A percentile compares a stretch with the other conserved stretches of the same genome.
Evolutionary conservation across 2,797 vertebrate genomes (phyloP).

Genomic region (Hydrocynus forskahlii): DNA sequence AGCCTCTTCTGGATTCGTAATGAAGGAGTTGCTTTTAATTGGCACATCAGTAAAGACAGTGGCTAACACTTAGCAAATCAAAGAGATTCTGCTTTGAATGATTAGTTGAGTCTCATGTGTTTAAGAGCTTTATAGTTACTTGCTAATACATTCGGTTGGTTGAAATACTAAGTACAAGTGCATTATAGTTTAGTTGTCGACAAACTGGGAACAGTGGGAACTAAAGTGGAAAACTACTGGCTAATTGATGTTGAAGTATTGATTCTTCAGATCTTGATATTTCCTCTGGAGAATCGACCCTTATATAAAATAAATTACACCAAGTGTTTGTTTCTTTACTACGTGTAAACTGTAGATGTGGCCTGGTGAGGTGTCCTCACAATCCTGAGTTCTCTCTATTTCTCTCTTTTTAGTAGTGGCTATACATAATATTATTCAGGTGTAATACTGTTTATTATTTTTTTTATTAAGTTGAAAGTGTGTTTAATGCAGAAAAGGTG

Average conservation of each 20-base stretch:
- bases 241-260: neutral
- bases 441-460: no score
- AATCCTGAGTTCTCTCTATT: no score
- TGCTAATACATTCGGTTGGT: neutral
- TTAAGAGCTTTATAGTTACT: neutral
- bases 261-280: neutral
- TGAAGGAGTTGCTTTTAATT: constrained; percentile 48
- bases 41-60: neutral
- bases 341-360: no score
- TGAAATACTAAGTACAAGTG: neutral
- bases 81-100: neutral
- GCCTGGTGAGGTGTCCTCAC: no score
- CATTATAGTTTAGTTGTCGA: neutral
- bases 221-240: neutral
- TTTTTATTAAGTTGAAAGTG: no score
- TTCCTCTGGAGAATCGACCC: neutral
- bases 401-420: no score
- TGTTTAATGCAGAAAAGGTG: no score
- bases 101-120: neutral
- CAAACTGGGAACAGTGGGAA: neutral
- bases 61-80: constrained; percentile 10
- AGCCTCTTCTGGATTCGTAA: constrained; percentile 42
- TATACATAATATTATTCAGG: no score
- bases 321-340: neutral
- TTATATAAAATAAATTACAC: neutral